Base-by-base conservation (phyloP, 1,140 invertebrate genomes). In the Microplitis demolitor region DNA sequence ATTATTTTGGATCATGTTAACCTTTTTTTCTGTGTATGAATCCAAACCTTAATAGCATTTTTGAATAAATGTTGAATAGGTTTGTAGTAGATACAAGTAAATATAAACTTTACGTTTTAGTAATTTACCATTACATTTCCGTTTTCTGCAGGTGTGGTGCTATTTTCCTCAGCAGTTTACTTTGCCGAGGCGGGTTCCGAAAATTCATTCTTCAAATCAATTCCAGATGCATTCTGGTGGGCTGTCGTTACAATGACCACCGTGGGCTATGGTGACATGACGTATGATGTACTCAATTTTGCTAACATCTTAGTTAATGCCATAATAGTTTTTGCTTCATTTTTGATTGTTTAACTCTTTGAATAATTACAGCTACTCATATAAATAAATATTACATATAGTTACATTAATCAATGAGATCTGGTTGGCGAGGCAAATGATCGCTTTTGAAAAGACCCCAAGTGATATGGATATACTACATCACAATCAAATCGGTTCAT, bases 261-360 rank as follows among this genome's bases (percentile, higher is more conserved):
- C 89, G 97, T 99, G 89, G 98, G 98, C 90, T 99, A 99, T 93
- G 98, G 98, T 91, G 98, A 99, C 91, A 99, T 99, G 97, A 97
- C 95, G 94, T 96, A 96, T 93, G 94, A 92, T 92, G 88, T 91
- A 90, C 89, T 90, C 90, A 90, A 82, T 89, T 90, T 90, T 88
- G 90, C 89, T 90, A 89, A 90, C 86, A 88, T 88, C 90, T 89
- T 90, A 89, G 88, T 84, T 84, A 85, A 82, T 86, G 82, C 84
- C 83, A 84, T 82, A 83, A 83, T 81, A 79, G 78, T 79, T 82
- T 76, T 83, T 81, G 77, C 79, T 77, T 82, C 82, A 72, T 81
- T 71, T 76, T 24, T 24, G 24, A 24, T 24, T 24, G 24, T 24
- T 24, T 24, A 24, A 24, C 2, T 24, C 24, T 24, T 24, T 24